Percentiles rank a stretch among this genome's conserved stretches.
Evolutionary conservation across 2,797 vertebrate genomes (phyloP).

Genomic region (Acrossocheilus wenchowensis): DNA sequence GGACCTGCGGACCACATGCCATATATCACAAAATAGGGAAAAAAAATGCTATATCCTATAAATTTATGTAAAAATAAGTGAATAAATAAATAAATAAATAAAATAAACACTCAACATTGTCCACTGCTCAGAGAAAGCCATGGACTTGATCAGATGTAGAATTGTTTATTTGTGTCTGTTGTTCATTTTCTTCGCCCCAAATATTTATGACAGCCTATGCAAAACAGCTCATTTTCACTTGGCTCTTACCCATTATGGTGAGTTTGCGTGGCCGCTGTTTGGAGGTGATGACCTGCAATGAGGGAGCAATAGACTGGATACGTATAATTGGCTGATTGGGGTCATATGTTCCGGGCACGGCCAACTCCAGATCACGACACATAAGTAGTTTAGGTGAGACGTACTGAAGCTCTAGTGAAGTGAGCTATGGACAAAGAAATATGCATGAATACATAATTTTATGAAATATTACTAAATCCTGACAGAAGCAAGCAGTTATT

Average conservation of each 20-base stretch:
- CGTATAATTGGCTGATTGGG: slow-evolving; percentile 97
- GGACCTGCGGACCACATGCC: background rate
- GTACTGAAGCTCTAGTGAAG: slow-evolving; percentile 95
- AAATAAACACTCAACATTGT: background rate
- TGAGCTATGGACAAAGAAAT: slow-evolving; percentile 80
- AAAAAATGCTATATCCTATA: background rate
- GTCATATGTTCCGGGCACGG: slow-evolving; percentile 96
- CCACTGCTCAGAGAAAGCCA: background rate
- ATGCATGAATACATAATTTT: background rate
- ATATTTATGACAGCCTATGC: background rate
- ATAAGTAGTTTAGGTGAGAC: slow-evolving; percentile 97
- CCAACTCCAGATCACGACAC: slow-evolving; percentile 96
- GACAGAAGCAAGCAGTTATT: no score
- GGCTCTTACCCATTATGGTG: slow-evolving; percentile 96
- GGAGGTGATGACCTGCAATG: slow-evolving; percentile 98
- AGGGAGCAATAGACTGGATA: slow-evolving; percentile 96
- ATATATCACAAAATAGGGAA: background rate
- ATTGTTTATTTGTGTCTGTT: background rate
- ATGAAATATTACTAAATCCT: background rate
- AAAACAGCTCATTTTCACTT: background rate
- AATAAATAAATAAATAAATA: no score
- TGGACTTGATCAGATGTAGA: background rate
- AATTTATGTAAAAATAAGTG: background rate
- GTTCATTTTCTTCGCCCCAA: background rate
- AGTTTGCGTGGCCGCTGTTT: slow-evolving; percentile 97